Conservation (phyloP, 2,888 invertebrate genomes). For the Erpobdella octoculata region DNA sequence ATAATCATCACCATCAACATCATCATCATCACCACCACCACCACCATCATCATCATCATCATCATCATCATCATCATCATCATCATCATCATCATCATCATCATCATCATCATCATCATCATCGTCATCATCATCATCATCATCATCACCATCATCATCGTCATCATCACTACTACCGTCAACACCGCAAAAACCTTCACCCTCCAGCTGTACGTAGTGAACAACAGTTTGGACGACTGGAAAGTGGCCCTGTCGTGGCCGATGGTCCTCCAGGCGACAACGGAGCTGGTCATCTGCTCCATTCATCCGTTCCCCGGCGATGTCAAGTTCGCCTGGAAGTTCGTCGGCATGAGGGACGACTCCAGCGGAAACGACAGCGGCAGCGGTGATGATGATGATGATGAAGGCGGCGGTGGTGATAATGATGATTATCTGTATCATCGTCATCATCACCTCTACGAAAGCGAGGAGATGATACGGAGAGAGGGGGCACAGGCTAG, state of each 20-base stretch:
- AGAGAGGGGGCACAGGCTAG: no score
- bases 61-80: not conserved
- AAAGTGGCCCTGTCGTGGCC: constrained; percentile 98
- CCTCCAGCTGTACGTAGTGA: not conserved
- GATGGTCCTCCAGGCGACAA: constrained; percentile 62
- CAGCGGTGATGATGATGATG: not conserved
- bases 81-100: not conserved
- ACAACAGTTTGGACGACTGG: constrained; percentile 69
- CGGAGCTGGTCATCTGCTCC: constrained; percentile 76
- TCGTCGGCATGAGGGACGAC: constrained; percentile 1
- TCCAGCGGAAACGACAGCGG: not conserved
- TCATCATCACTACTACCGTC: not conserved
- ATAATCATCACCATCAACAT: not conserved
- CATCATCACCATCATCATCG: constrained; percentile 4
- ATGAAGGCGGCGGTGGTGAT: not conserved
- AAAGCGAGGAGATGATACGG: not conserved
- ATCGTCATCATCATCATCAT: not conserved
- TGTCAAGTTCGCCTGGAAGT: constrained; percentile 52
- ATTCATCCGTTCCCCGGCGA: constrained; percentile 64
- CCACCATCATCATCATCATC: not conserved
- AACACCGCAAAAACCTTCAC: no score
- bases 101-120: not conserved
- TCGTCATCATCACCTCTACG: not conserved
- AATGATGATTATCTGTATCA: not conserved
- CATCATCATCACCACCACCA: not conserved